Evolutionary conservation across 2,113 vertebrate genomes (phyloP).

Genomic region (Myotis davidii): DNA sequence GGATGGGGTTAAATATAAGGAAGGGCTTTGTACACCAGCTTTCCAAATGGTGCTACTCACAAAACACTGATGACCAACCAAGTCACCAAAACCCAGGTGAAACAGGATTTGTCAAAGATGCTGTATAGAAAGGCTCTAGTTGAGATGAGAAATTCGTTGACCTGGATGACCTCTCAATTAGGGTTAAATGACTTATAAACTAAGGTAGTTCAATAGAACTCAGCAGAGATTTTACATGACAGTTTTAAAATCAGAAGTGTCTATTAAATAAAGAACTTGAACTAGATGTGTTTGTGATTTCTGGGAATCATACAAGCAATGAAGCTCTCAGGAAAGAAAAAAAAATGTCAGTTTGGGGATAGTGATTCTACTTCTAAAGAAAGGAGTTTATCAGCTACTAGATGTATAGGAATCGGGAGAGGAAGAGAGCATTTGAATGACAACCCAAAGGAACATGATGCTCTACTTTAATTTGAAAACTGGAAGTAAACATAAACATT

Average conservation of each 20-base stretch:
- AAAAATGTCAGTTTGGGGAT: background rate
- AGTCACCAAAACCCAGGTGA: background rate
- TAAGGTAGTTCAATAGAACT: background rate
- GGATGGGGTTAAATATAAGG: background rate
- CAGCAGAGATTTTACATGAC: background rate
- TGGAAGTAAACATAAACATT: slow-evolving; percentile 65
- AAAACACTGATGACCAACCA: background rate
- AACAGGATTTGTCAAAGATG: background rate
- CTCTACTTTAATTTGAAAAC: slow-evolving; percentile 65
- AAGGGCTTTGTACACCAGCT: background rate
- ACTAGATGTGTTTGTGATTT: slow-evolving; percentile 51
- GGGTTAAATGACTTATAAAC: background rate
- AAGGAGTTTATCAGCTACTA: slow-evolving; percentile 35
- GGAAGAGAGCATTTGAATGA: slow-evolving; percentile 57
- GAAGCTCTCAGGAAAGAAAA: slow-evolving; percentile 11
- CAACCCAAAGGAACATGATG: slow-evolving; percentile 38
- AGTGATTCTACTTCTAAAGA: slow-evolving; percentile 24
- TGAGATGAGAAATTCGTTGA: background rate
- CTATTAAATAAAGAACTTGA: background rate
- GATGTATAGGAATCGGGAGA: slow-evolving; percentile 55
- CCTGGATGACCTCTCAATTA: background rate
- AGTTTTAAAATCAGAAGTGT: slow-evolving; percentile 32
- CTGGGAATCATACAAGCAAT: background rate
- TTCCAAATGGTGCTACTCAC: background rate
- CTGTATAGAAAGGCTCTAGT: background rate